phyloP scores from a whole-genome alignment of 2,888 invertebrate species.

The Chymomyza procnemis region DNA sequence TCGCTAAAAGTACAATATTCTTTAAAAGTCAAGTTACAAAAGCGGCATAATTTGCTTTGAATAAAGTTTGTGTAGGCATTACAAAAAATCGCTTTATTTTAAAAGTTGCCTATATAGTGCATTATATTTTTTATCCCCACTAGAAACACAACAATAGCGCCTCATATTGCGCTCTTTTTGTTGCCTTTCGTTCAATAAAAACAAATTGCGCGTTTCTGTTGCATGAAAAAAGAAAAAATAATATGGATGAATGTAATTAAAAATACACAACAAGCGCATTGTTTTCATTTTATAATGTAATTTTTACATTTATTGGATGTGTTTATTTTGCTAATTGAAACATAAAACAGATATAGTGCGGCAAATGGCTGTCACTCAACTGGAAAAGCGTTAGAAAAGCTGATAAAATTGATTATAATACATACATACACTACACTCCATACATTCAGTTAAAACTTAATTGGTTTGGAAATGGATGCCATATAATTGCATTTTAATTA shows the following conservation, averaged over 20 bases:
- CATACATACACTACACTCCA: slow-evolving; percentile 4
- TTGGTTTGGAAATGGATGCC: slow-evolving; percentile 6
- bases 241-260: slow-evolving; percentile 55
- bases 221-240: background rate
- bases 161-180: background rate
- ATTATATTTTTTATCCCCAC: too few relatives aligned
- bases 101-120: too few relatives aligned
- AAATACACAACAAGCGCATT: slow-evolving; percentile 32
- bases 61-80: background rate
- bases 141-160: background rate
- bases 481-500: slow-evolving; percentile 14
- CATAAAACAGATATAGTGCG: slow-evolving; percentile 28
- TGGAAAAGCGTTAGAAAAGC: slow-evolving; percentile 7
- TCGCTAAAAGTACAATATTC: too few relatives aligned
- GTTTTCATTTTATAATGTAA: slow-evolving; percentile 12
- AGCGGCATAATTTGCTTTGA: too few relatives aligned
- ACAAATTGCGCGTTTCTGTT: slow-evolving; percentile 21
- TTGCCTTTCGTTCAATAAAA: slow-evolving; percentile 23
- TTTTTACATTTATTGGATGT: slow-evolving; percentile 16
- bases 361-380: background rate
- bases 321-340: slow-evolving; percentile 56
- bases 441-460: background rate
- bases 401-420: slow-evolving; percentile 6
- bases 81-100: background rate
- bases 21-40: too few relatives aligned